A percentile compares a stretch with the other conserved stretches of the same genome.
phyloP scores from a whole-genome alignment of 2,797 vertebrate genomes.

The Falco berigora region DNA sequence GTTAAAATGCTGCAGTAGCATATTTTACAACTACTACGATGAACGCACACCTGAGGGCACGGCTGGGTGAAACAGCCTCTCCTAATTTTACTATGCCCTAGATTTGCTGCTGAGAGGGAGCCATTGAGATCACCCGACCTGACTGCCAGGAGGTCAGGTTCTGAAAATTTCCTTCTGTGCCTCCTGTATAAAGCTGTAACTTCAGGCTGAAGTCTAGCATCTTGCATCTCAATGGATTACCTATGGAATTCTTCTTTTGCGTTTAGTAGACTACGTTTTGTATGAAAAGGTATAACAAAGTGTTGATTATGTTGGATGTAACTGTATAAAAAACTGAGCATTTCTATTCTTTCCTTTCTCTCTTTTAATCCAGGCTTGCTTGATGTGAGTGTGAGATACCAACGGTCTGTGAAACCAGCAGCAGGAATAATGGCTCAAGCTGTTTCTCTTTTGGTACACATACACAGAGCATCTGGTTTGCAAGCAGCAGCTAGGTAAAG shows the following conservation, averaged over 20 bases:
- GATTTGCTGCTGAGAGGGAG: not conserved
- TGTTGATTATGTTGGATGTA: not conserved
- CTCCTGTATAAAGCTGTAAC: too few relatives aligned
- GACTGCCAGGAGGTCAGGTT: not conserved
- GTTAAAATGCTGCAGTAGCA: not conserved
- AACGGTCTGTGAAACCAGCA: conserved; percentile 65
- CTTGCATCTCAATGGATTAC: not conserved
- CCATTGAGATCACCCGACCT: not conserved
- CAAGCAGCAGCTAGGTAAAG: conserved; percentile 90
- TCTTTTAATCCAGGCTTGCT: conserved; percentile 78
- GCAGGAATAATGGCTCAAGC: conserved; percentile 67
- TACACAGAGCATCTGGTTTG: conserved; percentile 88
- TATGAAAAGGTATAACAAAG: not conserved
- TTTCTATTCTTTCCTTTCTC: not conserved
- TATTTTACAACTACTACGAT: not conserved
- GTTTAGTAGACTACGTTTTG: not conserved
- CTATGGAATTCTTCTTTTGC: not conserved
- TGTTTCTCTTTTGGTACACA: conserved; percentile 80
- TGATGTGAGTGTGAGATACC: conserved; percentile 85
- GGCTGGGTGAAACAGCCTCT: not conserved
- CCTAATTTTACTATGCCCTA: accelerated
- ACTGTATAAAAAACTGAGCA: not conserved
- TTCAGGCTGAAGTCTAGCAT: not conserved
- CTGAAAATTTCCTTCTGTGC: not conserved
- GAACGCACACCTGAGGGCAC: accelerated